Base-by-base conservation (phyloP, 2,888 invertebrate species). In the Allacma fusca region DNA sequence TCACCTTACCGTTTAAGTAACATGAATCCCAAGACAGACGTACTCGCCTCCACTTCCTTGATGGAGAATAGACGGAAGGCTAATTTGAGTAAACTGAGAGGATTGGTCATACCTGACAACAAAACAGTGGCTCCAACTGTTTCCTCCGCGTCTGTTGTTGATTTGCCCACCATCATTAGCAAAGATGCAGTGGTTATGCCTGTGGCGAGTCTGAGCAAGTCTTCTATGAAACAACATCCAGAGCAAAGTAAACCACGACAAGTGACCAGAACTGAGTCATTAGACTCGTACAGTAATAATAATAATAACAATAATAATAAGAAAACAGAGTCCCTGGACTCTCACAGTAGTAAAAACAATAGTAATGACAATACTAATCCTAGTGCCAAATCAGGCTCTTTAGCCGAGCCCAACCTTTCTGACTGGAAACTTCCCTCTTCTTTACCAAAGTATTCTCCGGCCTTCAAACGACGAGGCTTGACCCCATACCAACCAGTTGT, bases 91-190 rank as follows among this genome's bases (percentile, higher is more conserved):
- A 95, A 95, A 87, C 87, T 96, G 78, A 90, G 94, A 85, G 95
- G 95, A n/a, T 88, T 96, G 84, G 93, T 94, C 43, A 96, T 96
- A 85, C 95, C 95, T 4, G 95, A 95, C 85, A 88, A 95, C 85
- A 88, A 90, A 81, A 86, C 88, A 1, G 80, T 87, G 78, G 84
- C 87, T 7, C 75, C 79, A 13, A 34, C 34, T 9, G 50, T n/a
- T 16, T 76, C 74, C 62, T 82, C 83, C 76, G 90, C 91, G 24
- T 90, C 91, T 50, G 90, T 91, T 73, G 88, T 92, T 69, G 93
- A 94, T 87, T 88, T 95, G 85, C 94, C 95, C 0, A 93, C 93
- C 88, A 95, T 95, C 75, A 93, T 92, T 87, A 93, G 93, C 84
- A 90, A 90, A 82, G 91, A 92, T 85, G 89, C 90, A 43, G 88